A percentile compares a stretch with the other conserved stretches of the same genome.
These are phyloP conservation scores for Carterocephalus palaemon DNA, from an alignment of 2,888 invertebrate genomes.

Conservation along the genomic window DNA sequence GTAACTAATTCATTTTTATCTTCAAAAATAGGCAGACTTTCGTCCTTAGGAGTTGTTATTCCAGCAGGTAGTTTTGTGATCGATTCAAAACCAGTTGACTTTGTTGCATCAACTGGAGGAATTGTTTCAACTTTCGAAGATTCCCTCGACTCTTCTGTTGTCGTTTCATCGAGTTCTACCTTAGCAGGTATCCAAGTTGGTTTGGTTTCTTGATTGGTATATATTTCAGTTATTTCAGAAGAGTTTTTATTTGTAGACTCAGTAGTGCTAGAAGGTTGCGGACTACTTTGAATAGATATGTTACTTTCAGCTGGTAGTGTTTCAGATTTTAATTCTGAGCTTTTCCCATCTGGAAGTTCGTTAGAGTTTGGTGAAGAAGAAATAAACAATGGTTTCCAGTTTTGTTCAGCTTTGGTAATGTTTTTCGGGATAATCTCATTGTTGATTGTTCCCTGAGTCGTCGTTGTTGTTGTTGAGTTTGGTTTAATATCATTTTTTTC, in stretches of 20 bases:
- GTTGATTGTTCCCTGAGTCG: constrained; percentile 44
- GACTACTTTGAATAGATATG: constrained; percentile 53
- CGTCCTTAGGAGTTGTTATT: constrained; percentile 67
- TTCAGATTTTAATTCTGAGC: constrained; percentile 52
- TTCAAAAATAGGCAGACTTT: constrained; percentile 47
- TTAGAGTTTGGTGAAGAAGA: constrained; percentile 39
- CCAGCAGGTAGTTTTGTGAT: constrained; percentile 69
- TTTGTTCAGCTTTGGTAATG: constrained; percentile 52
- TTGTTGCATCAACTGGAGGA: constrained; percentile 53
- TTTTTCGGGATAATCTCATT: constrained; percentile 56
- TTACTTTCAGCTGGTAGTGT: constrained; percentile 58
- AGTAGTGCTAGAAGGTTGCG: constrained; percentile 40
- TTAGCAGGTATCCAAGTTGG: constrained; percentile 52
- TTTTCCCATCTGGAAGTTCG: constrained; percentile 35
- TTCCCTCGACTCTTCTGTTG: constrained; percentile 39
- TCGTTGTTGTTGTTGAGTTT: constrained; percentile 41
- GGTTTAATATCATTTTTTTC: constrained; percentile 52
- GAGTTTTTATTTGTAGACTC: constrained; percentile 33
- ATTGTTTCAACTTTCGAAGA: constrained; percentile 44
- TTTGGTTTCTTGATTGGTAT: constrained; percentile 37
- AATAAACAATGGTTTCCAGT: constrained; percentile 49
- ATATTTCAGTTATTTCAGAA: constrained; percentile 2
- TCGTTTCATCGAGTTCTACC: constrained; percentile 40
- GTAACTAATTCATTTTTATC: constrained; percentile 43
- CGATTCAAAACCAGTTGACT: constrained; percentile 70